These are phyloP conservation scores for Hydropotes inermis DNA, from an alignment of 2,113 vertebrate genomes.

Conservation along the genomic window DNA sequence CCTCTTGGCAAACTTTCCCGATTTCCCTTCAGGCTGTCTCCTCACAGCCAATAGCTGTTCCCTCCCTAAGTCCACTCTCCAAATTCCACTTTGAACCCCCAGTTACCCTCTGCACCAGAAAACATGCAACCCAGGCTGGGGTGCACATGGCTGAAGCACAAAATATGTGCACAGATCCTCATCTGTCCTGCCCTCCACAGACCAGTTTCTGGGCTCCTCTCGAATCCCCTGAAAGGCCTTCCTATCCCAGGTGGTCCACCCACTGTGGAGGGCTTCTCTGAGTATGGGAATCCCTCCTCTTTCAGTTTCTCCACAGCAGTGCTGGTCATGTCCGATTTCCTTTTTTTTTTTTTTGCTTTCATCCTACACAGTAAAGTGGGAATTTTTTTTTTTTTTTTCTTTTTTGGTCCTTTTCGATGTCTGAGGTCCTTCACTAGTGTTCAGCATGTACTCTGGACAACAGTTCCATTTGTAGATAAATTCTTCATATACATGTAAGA, in stretches of 20 bases:
- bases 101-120: neutral
- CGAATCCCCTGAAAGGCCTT: neutral
- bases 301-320: neutral
- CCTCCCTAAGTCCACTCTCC: neutral
- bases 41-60: neutral
- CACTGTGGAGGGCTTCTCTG: neutral
- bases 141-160: neutral
- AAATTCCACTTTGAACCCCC: neutral
- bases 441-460: neutral
- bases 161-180: neutral
- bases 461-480: neutral
- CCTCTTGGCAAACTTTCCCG: neutral
- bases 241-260: neutral
- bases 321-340: neutral
- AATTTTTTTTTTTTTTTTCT: fast-evolving
- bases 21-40: neutral
- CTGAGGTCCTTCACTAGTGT: neutral
- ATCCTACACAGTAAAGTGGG: neutral
- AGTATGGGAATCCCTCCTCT: neutral
- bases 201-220: neutral
- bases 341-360: neutral
- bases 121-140: neutral
- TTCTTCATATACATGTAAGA: neutral
- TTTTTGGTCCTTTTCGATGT: neutral
- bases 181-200: neutral